phyloP scores from a whole-genome alignment of 1,140 invertebrate species.

The Cydia fagiglandana region DNA sequence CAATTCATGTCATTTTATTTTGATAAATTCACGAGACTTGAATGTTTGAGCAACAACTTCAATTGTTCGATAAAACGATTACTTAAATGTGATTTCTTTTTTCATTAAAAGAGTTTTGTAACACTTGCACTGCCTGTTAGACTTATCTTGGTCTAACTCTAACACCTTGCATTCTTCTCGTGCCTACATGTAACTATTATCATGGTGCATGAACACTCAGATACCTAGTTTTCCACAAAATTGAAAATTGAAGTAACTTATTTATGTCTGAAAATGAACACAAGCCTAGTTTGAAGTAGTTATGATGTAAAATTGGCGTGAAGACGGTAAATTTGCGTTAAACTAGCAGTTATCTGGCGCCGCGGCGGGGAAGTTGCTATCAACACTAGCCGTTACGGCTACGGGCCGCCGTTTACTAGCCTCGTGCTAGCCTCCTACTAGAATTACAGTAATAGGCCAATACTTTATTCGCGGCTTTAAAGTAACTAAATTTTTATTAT shows the following conservation, averaged over 20 bases:
- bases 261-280: constrained; percentile 34
- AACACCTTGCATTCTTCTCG: no score
- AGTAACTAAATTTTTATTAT: neutral
- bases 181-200: neutral
- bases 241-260: neutral
- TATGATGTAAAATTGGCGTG: constrained; percentile 21
- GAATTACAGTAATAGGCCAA: neutral
- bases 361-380: constrained; percentile 23
- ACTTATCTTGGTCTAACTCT: no score
- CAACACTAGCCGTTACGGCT: constrained; percentile 15
- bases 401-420: constrained; percentile 15
- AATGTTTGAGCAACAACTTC: neutral
- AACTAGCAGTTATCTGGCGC: constrained; percentile 29
- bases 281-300: constrained; percentile 16
- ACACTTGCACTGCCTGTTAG: no score
- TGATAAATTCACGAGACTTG: neutral
- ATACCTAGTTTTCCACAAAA: neutral
- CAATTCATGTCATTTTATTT: neutral
- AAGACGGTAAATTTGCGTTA: constrained; percentile 26
- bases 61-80: no score
- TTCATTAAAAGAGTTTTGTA: no score
- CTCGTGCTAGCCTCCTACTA: neutral
- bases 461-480: neutral
- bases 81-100: no score
- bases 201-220: neutral